Percentiles rank a stretch among this genome's conserved stretches.
phyloP scores from a whole-genome alignment of 1,140 invertebrate genomes.

The Brachionus asplanchnoidis region DNA sequence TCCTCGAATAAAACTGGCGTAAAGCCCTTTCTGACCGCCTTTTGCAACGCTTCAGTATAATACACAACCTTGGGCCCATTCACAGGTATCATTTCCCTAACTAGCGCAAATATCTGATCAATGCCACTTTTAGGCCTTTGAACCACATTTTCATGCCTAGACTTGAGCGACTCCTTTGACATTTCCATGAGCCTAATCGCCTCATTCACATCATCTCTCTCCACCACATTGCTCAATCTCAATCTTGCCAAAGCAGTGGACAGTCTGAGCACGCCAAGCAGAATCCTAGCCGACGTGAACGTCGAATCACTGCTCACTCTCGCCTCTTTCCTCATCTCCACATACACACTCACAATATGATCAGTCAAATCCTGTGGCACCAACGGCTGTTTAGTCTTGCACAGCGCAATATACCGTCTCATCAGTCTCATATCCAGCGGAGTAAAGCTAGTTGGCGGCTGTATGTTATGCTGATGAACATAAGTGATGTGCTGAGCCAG shows the following conservation, averaged over 20 bases:
- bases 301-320: slow-evolving; percentile 52
- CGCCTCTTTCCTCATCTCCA: slow-evolving; percentile 84
- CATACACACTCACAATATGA: slow-evolving; percentile 85
- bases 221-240: slow-evolving; percentile 76
- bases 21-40: slow-evolving; percentile 81
- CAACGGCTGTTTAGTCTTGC: slow-evolving; percentile 70
- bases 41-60: slow-evolving; percentile 74
- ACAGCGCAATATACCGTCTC: slow-evolving; percentile 78
- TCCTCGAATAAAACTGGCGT: slow-evolving; percentile 79
- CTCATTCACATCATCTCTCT: slow-evolving; percentile 87
- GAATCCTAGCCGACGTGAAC: slow-evolving; percentile 78
- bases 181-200: slow-evolving; percentile 89
- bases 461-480: slow-evolving; percentile 83
- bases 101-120: slow-evolving; percentile 78
- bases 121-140: neutral
- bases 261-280: slow-evolving; percentile 84
- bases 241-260: slow-evolving; percentile 86
- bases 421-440: slow-evolving; percentile 40
- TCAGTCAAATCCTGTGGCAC: slow-evolving; percentile 81
- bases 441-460: slow-evolving; percentile 70
- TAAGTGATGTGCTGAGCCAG: slow-evolving; percentile 92
- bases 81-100: slow-evolving; percentile 73
- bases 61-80: slow-evolving; percentile 61
- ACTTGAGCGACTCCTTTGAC: slow-evolving; percentile 60
- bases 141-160: neutral